Base-by-base conservation (phyloP, 2,113 vertebrate genomes). In the Morphnarchus princeps region DNA sequence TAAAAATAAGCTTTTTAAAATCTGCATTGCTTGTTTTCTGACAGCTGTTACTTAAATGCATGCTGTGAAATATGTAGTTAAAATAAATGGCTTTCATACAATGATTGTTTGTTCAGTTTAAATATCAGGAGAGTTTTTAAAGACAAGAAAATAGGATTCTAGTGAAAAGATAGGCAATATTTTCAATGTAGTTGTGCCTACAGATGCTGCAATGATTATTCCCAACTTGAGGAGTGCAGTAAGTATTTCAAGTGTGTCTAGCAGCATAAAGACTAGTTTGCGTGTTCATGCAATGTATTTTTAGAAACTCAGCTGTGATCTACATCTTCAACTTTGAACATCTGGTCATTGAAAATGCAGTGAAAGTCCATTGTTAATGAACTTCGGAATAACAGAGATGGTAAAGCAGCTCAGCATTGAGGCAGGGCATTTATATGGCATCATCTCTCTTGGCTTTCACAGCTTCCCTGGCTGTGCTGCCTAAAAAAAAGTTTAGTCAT, bases 261-360 rank as follows among this genome's bases (percentile, higher is more conserved):
- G 74, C 81, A 88, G 38, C 61, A 45, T 67, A 45, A 79, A 88
- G 78, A 54, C 19, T 79, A 45, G 26, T 26, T 91, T 34, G 40
- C 0, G 0, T 77, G 78, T 94, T 82, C 3, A 5, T 77, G 63
- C 34, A 45, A 22, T 70, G 18, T 70, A 62, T 94, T 96, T 95
- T 94, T 87, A 91, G 95, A 89, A 87, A 84, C 74, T 93, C 70
- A 89, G 36, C 81, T 95, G 87, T 80, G 49, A 76, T 95, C 29
- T 77, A 7, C 67, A 32, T 92, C 50, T 95, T 92, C 49, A 91
- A 28, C 59, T 90, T 88, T 34, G 74, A 76, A 72, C 50, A 92
- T 92, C 50, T 86, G 80, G 55, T 87, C 63, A 69, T n/a, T 82
- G 90, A 88, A 91, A 97, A 86, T 88, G 82, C 70, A 90, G 3